phyloP scores from a whole-genome alignment of 2,888 invertebrate genomes.

The Ennomos erosarius region DNA sequence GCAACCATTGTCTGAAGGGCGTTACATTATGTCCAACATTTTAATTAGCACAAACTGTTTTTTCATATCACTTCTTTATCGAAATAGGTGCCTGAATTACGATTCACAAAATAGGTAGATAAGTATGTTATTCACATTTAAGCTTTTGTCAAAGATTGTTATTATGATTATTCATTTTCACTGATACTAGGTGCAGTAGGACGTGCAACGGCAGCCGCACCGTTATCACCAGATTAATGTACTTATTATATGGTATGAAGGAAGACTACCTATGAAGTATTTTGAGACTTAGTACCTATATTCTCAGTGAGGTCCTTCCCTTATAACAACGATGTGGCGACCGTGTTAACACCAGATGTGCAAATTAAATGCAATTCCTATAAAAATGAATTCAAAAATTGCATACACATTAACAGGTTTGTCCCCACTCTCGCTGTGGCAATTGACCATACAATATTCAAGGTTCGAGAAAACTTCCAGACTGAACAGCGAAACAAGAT shows the following conservation, averaged over 20 bases:
- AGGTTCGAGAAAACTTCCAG: slow-evolving; percentile 36
- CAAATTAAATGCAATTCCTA: slow-evolving; percentile 6
- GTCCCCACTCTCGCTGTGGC: slow-evolving; percentile 32
- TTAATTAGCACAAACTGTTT: slow-evolving; percentile 3
- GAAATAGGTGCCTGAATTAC: neutral
- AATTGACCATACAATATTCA: slow-evolving; percentile 34
- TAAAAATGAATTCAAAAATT: slow-evolving; percentile 11
- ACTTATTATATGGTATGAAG: too few species aligned
- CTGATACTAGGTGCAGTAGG: too few species aligned
- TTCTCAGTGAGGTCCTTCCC: neutral
- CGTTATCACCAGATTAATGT: neutral
- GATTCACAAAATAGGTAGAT: too few species aligned
- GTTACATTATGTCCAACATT: slow-evolving; percentile 7
- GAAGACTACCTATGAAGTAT: neutral
- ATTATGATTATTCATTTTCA: neutral
- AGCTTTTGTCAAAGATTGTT: neutral
- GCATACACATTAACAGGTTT: slow-evolving; percentile 36
- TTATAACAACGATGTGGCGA: neutral
- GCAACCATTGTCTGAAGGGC: neutral
- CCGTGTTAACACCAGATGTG: neutral
- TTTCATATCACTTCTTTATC: slow-evolving; percentile 1
- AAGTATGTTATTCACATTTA: neutral
- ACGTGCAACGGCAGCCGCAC: too few species aligned
- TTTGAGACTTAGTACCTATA: neutral
- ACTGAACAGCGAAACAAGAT: slow-evolving; percentile 38